Evolutionary conservation across 2,888 invertebrate species (phyloP).

Genomic region (Clivina fossor): DNA sequence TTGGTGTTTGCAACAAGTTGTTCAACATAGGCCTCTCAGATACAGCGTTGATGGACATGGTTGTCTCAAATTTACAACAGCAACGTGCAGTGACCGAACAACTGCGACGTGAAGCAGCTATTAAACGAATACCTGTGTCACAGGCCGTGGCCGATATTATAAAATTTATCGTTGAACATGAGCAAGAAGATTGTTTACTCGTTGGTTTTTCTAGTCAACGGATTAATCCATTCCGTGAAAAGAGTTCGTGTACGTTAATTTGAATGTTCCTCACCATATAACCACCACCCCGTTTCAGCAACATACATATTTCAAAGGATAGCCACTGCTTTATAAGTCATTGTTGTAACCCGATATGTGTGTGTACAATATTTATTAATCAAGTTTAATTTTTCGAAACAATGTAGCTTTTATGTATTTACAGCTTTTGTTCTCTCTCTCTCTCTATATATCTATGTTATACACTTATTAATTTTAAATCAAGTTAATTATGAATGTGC

Average conservation of each 20-base stretch:
- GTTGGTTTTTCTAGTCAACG: constrained; percentile 93
- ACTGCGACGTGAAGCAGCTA: constrained; percentile 85
- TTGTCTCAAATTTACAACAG: constrained; percentile 92
- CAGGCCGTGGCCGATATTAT: constrained; percentile 91
- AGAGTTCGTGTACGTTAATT: constrained; percentile 82
- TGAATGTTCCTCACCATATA: too few species aligned
- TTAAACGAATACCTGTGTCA: constrained; percentile 84
- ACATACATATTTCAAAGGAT: not conserved
- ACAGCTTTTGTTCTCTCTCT: too few species aligned
- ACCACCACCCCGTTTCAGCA: too few species aligned
- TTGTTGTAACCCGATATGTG: not conserved
- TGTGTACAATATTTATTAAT: too few species aligned
- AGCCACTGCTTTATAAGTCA: constrained; percentile 1
- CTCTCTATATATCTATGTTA: too few species aligned
- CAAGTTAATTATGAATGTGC: too few species aligned
- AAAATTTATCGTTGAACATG: constrained; percentile 86
- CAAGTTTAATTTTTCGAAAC: too few species aligned
- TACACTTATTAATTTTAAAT: too few species aligned
- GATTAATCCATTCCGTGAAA: constrained; percentile 94
- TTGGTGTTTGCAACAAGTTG: constrained; percentile 34
- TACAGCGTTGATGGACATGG: constrained; percentile 89
- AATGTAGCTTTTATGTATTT: too few species aligned
- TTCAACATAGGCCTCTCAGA: constrained; percentile 85
- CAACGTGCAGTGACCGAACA: constrained; percentile 93
- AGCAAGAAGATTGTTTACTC: constrained; percentile 89